phyloP scores from a whole-genome alignment of 2,888 invertebrate species.

The Phyllotreta striolata region DNA sequence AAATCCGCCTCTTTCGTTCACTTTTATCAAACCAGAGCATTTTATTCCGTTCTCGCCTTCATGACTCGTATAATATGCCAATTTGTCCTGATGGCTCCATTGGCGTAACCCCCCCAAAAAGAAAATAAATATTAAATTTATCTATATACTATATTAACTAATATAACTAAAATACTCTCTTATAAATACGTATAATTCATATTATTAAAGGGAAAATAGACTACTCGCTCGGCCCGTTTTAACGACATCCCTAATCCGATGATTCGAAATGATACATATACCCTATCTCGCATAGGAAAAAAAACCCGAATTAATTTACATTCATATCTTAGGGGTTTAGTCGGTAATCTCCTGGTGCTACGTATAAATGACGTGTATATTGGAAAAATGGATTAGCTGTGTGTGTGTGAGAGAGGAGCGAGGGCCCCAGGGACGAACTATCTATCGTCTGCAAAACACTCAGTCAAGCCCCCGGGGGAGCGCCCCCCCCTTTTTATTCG shows the following conservation, averaged over 20 bases:
- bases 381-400: slow-evolving; percentile 60
- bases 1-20: slow-evolving; percentile 56
- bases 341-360: slow-evolving; percentile 54
- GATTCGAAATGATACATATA: slow-evolving; percentile 37
- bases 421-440: slow-evolving; percentile 57
- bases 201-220: no score
- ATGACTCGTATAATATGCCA: slow-evolving; percentile 58
- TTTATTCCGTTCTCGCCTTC: slow-evolving; percentile 58
- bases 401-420: slow-evolving; percentile 47
- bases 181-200: no score
- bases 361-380: slow-evolving; percentile 60
- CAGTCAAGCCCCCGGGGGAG: slow-evolving; percentile 51
- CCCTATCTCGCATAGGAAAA: background rate
- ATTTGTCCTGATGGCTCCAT: slow-evolving; percentile 52
- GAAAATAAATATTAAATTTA: no score
- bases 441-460: slow-evolving; percentile 59
- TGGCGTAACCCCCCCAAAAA: slow-evolving; percentile 22
- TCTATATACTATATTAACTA: no score
- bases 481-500: slow-evolving; percentile 36
- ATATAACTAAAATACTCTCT: no score
- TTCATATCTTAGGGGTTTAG: slow-evolving; percentile 48
- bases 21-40: slow-evolving; percentile 56
- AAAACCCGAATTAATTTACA: slow-evolving; percentile 44
- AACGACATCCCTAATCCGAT: slow-evolving; percentile 16
- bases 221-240: slow-evolving; percentile 5